phyloP scores from a whole-genome alignment of 2,888 invertebrate species.

The Troides helena region DNA sequence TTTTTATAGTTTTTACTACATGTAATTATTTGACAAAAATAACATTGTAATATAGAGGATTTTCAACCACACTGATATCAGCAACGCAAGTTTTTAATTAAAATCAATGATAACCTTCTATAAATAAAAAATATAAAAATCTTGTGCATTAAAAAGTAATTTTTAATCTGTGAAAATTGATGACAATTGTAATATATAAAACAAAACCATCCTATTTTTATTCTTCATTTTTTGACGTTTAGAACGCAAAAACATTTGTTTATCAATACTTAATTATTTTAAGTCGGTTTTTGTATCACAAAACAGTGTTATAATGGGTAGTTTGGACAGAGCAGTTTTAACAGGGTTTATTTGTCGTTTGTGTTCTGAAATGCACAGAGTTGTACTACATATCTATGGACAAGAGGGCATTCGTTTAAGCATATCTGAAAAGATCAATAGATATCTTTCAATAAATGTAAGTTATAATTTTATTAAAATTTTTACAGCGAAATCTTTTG shows the following conservation, averaged over 20 bases:
- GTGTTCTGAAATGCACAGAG: constrained; percentile 92
- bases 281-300: background rate
- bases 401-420: constrained; percentile 87
- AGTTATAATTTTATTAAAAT: constrained; percentile 44
- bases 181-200: constrained; percentile 10
- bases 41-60: too few species aligned
- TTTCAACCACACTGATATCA: too few species aligned
- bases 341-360: constrained; percentile 92
- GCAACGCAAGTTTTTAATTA: too few species aligned
- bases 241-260: background rate
- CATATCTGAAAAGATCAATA: constrained; percentile 89
- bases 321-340: constrained; percentile 88
- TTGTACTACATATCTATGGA: constrained; percentile 91
- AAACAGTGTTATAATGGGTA: constrained; percentile 82
- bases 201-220: constrained; percentile 21
- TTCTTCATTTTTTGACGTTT: constrained; percentile 3
- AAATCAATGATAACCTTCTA: too few species aligned
- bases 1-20: too few species aligned
- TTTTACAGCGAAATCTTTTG: background rate
- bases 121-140: too few species aligned
- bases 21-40: too few species aligned
- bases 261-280: background rate
- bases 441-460: constrained; percentile 90
- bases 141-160: background rate
- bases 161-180: background rate